Evolutionary conservation across 37 sponge, comb jelly and placozoan species (phyloP).

Genomic region (Cladorhizidae sp.): DNA sequence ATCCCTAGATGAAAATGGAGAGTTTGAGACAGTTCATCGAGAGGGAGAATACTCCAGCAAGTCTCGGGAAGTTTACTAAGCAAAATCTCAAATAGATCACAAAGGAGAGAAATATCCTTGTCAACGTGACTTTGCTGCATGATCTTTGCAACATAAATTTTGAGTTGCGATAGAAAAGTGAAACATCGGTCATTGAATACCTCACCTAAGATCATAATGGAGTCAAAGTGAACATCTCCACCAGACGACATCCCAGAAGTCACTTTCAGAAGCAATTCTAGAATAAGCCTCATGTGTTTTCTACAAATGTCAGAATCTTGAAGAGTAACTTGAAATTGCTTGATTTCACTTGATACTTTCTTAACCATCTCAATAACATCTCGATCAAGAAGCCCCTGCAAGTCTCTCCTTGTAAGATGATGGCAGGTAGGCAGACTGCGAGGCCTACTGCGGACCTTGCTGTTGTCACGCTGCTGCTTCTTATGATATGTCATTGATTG

Average conservation of each 20-base stretch:
- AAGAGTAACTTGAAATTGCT: conserved; percentile 27
- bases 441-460: no score
- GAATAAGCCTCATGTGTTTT: not conserved
- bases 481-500: no score
- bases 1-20: not conserved
- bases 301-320: conserved; percentile 1
- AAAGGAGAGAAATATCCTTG: not conserved
- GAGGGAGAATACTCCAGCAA: conserved; percentile 48
- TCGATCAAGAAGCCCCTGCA: no score
- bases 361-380: not conserved
- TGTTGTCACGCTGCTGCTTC: no score
- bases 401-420: no score
- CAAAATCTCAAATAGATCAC: conserved; percentile 16
- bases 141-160: not conserved
- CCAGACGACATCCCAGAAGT: not conserved
- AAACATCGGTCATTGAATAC: conserved; percentile 48
- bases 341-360: not conserved
- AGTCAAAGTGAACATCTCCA: not conserved
- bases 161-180: conserved; percentile 37
- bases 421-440: no score
- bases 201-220: conserved; percentile 56
- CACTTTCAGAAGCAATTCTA: conserved; percentile 26
- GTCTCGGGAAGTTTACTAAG: conserved; percentile 9
- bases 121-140: not conserved
- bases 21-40: conserved; percentile 25